Conservation (phyloP, 2,113 vertebrate genomes). For the Vidua macroura region DNA sequence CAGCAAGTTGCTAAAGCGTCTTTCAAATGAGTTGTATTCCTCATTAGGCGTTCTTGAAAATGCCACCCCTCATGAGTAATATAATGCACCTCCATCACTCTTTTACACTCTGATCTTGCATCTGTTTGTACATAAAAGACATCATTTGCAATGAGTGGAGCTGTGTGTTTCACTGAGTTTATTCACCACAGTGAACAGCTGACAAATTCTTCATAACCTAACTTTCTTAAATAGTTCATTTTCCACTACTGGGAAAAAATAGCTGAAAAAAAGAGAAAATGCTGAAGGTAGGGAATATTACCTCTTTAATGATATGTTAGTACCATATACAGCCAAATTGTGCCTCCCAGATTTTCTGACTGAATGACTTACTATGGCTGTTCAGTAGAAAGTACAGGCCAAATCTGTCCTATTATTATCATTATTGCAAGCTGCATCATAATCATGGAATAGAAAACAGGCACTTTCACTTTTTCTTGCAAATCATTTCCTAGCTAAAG, state of each 20-base stretch:
- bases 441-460: not conserved
- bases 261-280: not conserved
- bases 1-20: not conserved
- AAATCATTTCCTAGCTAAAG: not conserved
- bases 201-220: not conserved
- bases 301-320: not conserved
- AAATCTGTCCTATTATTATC: not conserved
- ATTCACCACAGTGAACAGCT: not conserved
- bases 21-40: not conserved
- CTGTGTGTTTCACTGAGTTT: not conserved
- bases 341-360: not conserved
- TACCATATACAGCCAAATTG: not conserved
- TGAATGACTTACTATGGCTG: not conserved
- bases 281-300: not conserved
- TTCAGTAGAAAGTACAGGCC: not conserved
- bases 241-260: not conserved
- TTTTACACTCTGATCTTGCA: not conserved
- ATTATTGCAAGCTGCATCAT: not conserved
- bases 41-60: not conserved
- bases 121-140: constrained; percentile 21
- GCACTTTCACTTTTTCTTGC: not conserved
- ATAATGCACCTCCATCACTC: not conserved
- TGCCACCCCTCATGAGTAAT: not conserved
- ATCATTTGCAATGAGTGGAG: constrained; percentile 1
- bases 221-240: not conserved